phyloP scores from a whole-genome alignment of 2,113 vertebrate genomes.

The Siniperca knerii region DNA sequence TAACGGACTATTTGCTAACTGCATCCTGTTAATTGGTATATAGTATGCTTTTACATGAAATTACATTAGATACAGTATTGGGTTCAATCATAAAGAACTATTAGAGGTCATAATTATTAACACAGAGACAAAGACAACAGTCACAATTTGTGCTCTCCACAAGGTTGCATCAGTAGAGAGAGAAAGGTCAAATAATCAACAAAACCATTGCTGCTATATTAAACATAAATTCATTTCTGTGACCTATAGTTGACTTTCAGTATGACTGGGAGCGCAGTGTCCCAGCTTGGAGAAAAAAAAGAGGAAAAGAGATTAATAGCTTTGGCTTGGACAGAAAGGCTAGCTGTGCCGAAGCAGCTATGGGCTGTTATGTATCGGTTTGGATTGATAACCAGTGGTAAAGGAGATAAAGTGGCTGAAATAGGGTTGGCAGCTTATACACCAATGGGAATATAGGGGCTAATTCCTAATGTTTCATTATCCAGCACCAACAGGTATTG shows the following conservation, averaged over 20 bases:
- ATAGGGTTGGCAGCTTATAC: conserved; percentile 44
- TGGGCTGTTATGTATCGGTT: conserved; percentile 28
- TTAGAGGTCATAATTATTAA: conserved; percentile 26
- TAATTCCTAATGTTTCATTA: conserved; percentile 75
- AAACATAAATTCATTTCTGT: conserved; percentile 58
- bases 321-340: conserved; percentile 44
- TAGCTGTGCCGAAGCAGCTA: conserved; percentile 23
- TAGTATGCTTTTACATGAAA: background rate
- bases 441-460: conserved; percentile 56
- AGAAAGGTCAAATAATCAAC: conserved; percentile 60
- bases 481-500: conserved; percentile 67
- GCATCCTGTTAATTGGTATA: background rate
- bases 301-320: conserved; percentile 54
- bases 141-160: background rate
- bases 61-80: background rate
- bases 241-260: conserved; percentile 67
- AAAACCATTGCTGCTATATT: conserved; percentile 57
- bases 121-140: conserved; percentile 8
- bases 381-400: conserved; percentile 47
- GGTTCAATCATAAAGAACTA: background rate
- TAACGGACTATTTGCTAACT: background rate
- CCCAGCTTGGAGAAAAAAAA: conserved; percentile 28
- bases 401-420: conserved; percentile 58
- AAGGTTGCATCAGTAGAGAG: conserved; percentile 14
- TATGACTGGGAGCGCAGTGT: conserved; percentile 31